Conservation (phyloP, 2,888 invertebrate species). For the Apeira syringaria region DNA sequence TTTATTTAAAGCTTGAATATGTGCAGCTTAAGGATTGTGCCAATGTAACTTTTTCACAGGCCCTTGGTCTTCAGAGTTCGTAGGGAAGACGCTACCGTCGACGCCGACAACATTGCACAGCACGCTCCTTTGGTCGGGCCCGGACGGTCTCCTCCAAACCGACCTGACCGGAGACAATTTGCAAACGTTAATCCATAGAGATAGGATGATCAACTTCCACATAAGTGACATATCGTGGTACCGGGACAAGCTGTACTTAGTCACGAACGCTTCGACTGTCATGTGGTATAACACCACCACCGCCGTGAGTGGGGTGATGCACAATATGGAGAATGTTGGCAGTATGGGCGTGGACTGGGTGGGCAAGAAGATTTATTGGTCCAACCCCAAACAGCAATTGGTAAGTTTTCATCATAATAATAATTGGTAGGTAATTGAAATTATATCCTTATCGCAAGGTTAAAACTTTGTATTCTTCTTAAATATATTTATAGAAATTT, state of each 20-base stretch:
- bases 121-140: slow-evolving; percentile 89
- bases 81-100: slow-evolving; percentile 86
- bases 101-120: slow-evolving; percentile 83
- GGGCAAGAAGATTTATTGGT: slow-evolving; percentile 95
- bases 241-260: slow-evolving; percentile 88
- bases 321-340: slow-evolving; percentile 88
- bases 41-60: slow-evolving; percentile 81
- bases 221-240: slow-evolving; percentile 91
- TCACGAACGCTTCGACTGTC: slow-evolving; percentile 88
- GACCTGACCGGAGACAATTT: slow-evolving; percentile 91
- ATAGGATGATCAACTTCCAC: slow-evolving; percentile 82
- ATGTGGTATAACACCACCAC: slow-evolving; percentile 88
- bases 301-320: slow-evolving; percentile 80
- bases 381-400: slow-evolving; percentile 92
- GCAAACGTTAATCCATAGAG: slow-evolving; percentile 86
- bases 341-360: slow-evolving; percentile 96
- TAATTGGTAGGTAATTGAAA: no score
- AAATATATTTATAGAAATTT: no score
- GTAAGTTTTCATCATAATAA: slow-evolving; percentile 85
- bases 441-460: no score
- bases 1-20: no score
- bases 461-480: no score
- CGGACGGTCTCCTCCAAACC: slow-evolving; percentile 90
- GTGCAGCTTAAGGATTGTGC: no score
- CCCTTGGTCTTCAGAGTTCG: slow-evolving; percentile 91